Conservation (phyloP, 2,888 invertebrate genomes). For the Dendrolimus houi region DNA sequence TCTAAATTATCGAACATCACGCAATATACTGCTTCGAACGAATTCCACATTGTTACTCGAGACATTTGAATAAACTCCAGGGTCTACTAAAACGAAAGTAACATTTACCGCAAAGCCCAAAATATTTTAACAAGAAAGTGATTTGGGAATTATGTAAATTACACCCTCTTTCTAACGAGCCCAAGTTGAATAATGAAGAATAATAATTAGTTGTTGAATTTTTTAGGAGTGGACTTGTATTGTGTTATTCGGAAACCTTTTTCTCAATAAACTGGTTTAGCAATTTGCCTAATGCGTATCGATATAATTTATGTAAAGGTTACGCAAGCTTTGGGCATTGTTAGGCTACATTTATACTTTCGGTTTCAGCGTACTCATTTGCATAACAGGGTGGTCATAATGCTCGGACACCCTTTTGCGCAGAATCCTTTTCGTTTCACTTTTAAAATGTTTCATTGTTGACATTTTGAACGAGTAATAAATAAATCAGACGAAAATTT, state of each 20-base stretch:
- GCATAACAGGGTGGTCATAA: slow-evolving; percentile 67
- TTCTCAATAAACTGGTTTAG: slow-evolving; percentile 9
- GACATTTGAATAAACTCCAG: slow-evolving; percentile 22
- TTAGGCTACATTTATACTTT: slow-evolving; percentile 47
- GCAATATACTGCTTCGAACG: slow-evolving; percentile 29
- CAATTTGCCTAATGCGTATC: slow-evolving; percentile 68
- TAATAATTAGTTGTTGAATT: slow-evolving; percentile 30
- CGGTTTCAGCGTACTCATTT: slow-evolving; percentile 71
- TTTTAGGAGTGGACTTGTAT: slow-evolving; percentile 41
- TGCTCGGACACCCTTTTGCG: slow-evolving; percentile 54
- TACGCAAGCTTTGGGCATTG: slow-evolving; percentile 51
- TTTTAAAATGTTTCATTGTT: slow-evolving; percentile 68
- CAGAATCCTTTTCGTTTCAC: slow-evolving; percentile 65
- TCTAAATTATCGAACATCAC: slow-evolving; percentile 36
- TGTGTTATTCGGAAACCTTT: slow-evolving; percentile 29
- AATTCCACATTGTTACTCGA: slow-evolving; percentile 27
- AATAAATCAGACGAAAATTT: slow-evolving; percentile 70
- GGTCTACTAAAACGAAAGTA: slow-evolving; percentile 46
- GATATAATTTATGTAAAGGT: slow-evolving; percentile 68
- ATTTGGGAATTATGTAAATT: slow-evolving; percentile 58
- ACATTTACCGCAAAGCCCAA: slow-evolving; percentile 61
- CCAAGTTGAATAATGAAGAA: slow-evolving; percentile 15
- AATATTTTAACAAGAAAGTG: slow-evolving; percentile 53
- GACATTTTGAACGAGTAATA: slow-evolving; percentile 65
- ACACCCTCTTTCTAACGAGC: slow-evolving; percentile 33